Evolutionary conservation across 2,888 invertebrate species (phyloP).

Genomic region (Diabrotica balteata): DNA sequence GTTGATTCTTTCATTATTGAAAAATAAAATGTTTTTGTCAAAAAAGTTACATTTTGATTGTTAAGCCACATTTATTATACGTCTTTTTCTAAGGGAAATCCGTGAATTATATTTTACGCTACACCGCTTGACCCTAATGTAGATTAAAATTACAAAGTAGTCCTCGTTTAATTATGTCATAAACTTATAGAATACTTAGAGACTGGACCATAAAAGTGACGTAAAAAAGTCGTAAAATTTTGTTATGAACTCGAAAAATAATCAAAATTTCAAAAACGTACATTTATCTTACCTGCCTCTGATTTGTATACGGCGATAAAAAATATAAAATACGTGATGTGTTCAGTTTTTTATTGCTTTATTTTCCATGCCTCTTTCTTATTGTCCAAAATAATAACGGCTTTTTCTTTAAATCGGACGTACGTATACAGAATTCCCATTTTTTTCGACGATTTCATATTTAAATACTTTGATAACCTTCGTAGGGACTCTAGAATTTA

Average conservation of each 20-base stretch:
- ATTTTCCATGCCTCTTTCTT: conserved; percentile 53
- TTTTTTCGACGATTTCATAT: background rate
- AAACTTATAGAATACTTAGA: conserved; percentile 25
- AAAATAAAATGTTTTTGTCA: no score
- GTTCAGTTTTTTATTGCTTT: conserved; percentile 55
- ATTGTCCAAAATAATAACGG: conserved; percentile 56
- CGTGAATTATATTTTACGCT: background rate
- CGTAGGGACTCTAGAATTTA: no score
- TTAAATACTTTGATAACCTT: no score
- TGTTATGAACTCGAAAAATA: conserved; percentile 38
- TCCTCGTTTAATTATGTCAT: conserved; percentile 25
- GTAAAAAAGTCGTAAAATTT: conserved; percentile 34
- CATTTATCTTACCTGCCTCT: conserved; percentile 49
- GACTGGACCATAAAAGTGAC: conserved; percentile 22
- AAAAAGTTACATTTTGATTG: no score
- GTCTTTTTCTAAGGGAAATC: no score
- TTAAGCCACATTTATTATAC: no score
- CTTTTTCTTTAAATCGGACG: conserved; percentile 49
- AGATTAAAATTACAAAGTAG: conserved; percentile 28
- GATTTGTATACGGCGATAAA: conserved; percentile 52
- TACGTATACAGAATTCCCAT: conserved; percentile 10
- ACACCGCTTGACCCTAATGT: background rate
- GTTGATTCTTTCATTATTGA: no score
- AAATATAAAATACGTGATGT: conserved; percentile 54
- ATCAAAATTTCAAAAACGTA: conserved; percentile 53